These are phyloP conservation scores for Sarcophaga peregrina DNA, from an alignment of 1,140 invertebrate genomes.

Conservation along the genomic window DNA sequence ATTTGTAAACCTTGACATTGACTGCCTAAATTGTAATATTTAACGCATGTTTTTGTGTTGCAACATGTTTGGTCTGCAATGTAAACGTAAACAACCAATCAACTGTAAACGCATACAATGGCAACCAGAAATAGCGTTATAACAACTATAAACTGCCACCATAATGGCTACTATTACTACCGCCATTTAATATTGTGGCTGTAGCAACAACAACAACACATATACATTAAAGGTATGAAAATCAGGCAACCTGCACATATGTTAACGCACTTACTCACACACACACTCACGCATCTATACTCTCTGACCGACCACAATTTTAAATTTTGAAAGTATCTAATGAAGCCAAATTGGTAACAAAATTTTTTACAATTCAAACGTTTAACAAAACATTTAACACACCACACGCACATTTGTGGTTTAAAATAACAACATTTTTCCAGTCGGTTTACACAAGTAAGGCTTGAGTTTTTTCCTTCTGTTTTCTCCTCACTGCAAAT, in stretches of 20 bases:
- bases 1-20: slow-evolving; percentile 4
- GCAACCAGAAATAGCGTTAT: neutral
- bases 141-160: neutral
- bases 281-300: neutral
- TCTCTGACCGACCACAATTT: neutral
- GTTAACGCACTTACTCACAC: neutral
- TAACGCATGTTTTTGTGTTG: neutral
- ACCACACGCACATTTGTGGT: slow-evolving; percentile 16
- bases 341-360: neutral
- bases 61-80: neutral
- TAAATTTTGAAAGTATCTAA: neutral
- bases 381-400: slow-evolving; percentile 1
- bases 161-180: neutral
- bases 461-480: neutral
- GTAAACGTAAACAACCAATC: neutral
- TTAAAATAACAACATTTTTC: slow-evolving; percentile 6
- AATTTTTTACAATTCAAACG: neutral
- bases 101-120: neutral
- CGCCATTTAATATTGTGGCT: neutral
- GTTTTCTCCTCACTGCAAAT: neutral
- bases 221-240: neutral
- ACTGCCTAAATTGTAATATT: neutral
- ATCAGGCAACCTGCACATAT: slow-evolving; percentile 1
- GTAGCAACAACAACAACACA: neutral
- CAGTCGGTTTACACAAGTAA: neutral